Conservation (phyloP, 2,888 invertebrate species). For the Tricholauxania praeusta region DNA sequence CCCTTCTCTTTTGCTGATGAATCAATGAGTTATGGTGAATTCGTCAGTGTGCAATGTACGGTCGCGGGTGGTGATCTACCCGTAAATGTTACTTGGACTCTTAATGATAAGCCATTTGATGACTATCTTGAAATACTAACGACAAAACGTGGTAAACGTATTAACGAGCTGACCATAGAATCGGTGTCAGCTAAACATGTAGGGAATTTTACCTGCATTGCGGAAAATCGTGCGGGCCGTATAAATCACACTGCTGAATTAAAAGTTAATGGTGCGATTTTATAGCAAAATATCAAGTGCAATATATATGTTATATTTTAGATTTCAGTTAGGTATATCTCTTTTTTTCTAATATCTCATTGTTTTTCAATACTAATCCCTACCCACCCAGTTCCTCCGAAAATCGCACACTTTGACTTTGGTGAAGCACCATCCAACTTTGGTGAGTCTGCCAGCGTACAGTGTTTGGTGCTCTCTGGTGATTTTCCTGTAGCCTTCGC, state of each 20-base stretch:
- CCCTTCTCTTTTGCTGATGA: conserved; percentile 82
- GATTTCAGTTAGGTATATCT: conserved; percentile 26
- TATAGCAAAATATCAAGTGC: conserved; percentile 17
- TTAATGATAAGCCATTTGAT: conserved; percentile 69
- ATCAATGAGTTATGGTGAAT: conserved; percentile 77
- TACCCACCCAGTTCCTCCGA: conserved; percentile 75
- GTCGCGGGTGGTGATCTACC: conserved; percentile 73
- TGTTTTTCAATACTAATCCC: conserved; percentile 12
- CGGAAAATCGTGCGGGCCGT: conserved; percentile 79
- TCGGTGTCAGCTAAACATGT: conserved; percentile 77
- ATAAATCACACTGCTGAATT: conserved; percentile 78
- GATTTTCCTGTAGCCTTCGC: conserved; percentile 76
- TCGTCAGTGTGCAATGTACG: conserved; percentile 70
- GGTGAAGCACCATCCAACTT: conserved; percentile 76
- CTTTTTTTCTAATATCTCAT: conserved; percentile 17
- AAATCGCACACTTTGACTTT: conserved; percentile 78
- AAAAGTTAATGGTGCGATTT: conserved; percentile 78
- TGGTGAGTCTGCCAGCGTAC: conserved; percentile 74
- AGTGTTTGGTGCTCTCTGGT: conserved; percentile 74
- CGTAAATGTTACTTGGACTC: conserved; percentile 72
- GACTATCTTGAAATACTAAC: conserved; percentile 65
- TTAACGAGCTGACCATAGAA: conserved; percentile 75
- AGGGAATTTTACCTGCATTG: conserved; percentile 82
- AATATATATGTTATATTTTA: background rate
- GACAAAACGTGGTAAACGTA: conserved; percentile 69